Percentiles rank a stretch among this genome's conserved stretches.
phyloP scores from a whole-genome alignment of 2,797 vertebrate species.

The Borostomias antarcticus region DNA sequence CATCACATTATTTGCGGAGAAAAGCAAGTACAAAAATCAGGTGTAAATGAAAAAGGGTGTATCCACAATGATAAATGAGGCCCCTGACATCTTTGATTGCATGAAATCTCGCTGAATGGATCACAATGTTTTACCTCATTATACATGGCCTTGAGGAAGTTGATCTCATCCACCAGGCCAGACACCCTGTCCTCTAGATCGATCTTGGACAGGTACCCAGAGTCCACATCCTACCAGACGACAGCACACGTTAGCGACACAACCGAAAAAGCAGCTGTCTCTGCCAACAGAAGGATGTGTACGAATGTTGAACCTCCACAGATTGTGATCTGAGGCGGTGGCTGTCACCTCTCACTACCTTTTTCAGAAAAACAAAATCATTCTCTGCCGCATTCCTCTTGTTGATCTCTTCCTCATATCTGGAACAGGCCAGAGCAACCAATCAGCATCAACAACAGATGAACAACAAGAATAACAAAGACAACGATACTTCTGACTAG shows the following conservation, averaged over 20 bases:
- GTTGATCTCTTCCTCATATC: conserved; percentile 84
- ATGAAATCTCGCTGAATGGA: not conserved
- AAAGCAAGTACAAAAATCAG: too few relatives aligned
- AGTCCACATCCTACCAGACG: conserved; percentile 80
- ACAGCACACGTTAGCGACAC: too few relatives aligned
- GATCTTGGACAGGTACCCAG: conserved; percentile 70
- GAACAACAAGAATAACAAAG: too few relatives aligned
- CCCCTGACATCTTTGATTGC: not conserved
- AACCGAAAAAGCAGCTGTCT: too few relatives aligned
- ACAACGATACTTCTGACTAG: too few relatives aligned
- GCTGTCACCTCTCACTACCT: conserved; percentile 68
- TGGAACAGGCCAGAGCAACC: conserved; percentile 53
- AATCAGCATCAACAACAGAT: not conserved
- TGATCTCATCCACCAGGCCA: conserved; percentile 68
- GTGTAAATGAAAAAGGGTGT: too few relatives aligned
- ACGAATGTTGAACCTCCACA: not conserved
- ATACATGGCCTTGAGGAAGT: conserved; percentile 76
- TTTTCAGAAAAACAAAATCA: conserved; percentile 84
- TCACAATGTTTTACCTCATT: conserved; percentile 67
- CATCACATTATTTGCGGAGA: too few relatives aligned
- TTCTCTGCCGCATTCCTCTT: conserved; percentile 79
- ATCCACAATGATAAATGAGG: too few relatives aligned
- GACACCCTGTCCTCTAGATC: conserved; percentile 70
- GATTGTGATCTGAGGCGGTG: not conserved
- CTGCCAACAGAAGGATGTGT: not conserved